Conservation (phyloP, 2,113 vertebrate genomes). For the Pholis gunnellus region DNA sequence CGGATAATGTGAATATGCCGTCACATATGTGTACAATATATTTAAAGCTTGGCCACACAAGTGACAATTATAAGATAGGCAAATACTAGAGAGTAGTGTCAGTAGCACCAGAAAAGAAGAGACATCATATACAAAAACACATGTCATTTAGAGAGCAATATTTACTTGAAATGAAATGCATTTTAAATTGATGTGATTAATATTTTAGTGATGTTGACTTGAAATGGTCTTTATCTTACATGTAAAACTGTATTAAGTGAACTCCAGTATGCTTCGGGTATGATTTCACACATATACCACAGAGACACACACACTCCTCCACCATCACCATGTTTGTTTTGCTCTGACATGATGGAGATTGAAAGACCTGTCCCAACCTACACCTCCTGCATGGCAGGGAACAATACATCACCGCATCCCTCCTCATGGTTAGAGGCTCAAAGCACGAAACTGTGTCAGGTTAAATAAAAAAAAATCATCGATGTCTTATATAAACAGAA, state of each 20-base stretch:
- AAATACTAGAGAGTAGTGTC: neutral
- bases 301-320: neutral
- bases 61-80: neutral
- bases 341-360: constrained; percentile 34
- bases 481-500: neutral
- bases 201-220: neutral
- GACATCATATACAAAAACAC: neutral
- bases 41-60: neutral
- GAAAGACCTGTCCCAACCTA: constrained; percentile 37
- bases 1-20: neutral
- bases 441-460: neutral
- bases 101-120: neutral
- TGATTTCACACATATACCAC: neutral
- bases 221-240: neutral
- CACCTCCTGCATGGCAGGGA: constrained; percentile 17
- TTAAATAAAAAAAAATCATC: neutral
- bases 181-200: neutral
- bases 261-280: neutral
- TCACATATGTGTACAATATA: neutral
- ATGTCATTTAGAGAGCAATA: no score
- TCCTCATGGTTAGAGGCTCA: neutral
- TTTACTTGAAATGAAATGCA: neutral
- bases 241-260: neutral
- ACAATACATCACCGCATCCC: constrained; percentile 31
- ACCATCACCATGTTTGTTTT: constrained; percentile 9